Conservation (phyloP, 2,888 invertebrate genomes). For the Tenthredo notha region DNA sequence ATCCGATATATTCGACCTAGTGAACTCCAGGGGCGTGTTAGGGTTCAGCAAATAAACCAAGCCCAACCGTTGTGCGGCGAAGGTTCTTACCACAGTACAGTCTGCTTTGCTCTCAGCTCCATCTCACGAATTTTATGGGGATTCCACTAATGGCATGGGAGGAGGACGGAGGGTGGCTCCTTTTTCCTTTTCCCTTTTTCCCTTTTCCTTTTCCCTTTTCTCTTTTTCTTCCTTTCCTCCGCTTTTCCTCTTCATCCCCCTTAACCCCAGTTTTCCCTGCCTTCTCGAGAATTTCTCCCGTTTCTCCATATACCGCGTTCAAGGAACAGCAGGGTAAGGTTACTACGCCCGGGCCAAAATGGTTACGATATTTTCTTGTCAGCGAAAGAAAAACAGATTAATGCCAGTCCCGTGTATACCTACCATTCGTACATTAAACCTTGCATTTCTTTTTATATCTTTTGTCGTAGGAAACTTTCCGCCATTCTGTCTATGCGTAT, state of each 20-base stretch:
- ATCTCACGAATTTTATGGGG: conserved; percentile 66
- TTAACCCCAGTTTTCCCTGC: conserved; percentile 16
- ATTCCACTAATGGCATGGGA: conserved; percentile 69
- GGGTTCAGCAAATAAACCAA: conserved; percentile 62
- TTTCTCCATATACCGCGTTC: conserved; percentile 17
- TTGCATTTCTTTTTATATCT: conserved; percentile 1
- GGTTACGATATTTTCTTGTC: conserved; percentile 60
- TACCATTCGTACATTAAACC: conserved; percentile 54
- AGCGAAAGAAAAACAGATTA: conserved; percentile 62
- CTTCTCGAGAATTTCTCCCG: conserved; percentile 43
- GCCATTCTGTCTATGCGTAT: neutral
- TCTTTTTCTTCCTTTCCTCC: neutral
- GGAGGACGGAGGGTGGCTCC: conserved; percentile 56
- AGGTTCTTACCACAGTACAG: conserved; percentile 40
- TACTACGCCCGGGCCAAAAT: conserved; percentile 36
- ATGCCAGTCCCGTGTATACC: conserved; percentile 56
- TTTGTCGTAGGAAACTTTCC: neutral
- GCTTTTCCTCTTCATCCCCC: conserved; percentile 51
- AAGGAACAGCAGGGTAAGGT: conserved; percentile 15
- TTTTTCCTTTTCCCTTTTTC: conserved; percentile 41
- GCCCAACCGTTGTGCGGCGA: conserved; percentile 29
- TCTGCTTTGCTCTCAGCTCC: conserved; percentile 54
- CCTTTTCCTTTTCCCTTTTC: conserved; percentile 36
- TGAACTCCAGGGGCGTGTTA: conserved; percentile 60
- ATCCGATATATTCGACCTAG: conserved; percentile 60